Evolutionary conservation across 2,113 vertebrate species (phyloP).

Genomic region (Paraplagusia blochii): DNA sequence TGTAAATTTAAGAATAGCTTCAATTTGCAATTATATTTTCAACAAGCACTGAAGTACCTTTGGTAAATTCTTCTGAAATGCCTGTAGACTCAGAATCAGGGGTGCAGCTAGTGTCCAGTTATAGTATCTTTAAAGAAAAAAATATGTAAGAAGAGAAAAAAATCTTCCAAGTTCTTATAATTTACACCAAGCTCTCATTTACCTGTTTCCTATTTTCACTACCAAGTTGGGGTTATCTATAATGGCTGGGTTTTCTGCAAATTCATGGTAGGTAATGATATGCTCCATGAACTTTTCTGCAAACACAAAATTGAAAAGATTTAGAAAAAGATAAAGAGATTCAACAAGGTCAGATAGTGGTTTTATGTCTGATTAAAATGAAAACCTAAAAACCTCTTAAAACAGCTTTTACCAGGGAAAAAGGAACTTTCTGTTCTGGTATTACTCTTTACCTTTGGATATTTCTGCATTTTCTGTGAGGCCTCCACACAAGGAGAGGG

Average conservation of each 20-base stretch:
- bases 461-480: constrained; percentile 93
- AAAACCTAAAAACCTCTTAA: too few species aligned
- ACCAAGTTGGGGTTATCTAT: constrained; percentile 98
- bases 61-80: constrained; percentile 97
- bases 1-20: neutral
- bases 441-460: constrained; percentile 84
- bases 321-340: constrained; percentile 15
- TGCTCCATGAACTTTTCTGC: constrained; percentile 97
- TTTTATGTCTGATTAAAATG: too few species aligned
- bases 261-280: constrained; percentile 93
- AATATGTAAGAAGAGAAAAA: neutral
- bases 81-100: constrained; percentile 94
- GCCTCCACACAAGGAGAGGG: constrained; percentile 95
- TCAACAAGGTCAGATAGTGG: constrained; percentile 22
- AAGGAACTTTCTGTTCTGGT: neutral
- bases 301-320: constrained; percentile 35
- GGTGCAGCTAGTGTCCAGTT: constrained; percentile 97
- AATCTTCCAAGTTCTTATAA: neutral
- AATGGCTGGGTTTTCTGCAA: constrained; percentile 95
- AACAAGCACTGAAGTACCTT: constrained; percentile 75
- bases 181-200: constrained; percentile 24
- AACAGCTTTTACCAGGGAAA: too few species aligned
- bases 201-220: constrained; percentile 86
- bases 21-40: neutral
- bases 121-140: constrained; percentile 83